These are phyloP conservation scores for Pteria penguin DNA, from an alignment of 2,888 invertebrate genomes.

Conservation along the genomic window DNA sequence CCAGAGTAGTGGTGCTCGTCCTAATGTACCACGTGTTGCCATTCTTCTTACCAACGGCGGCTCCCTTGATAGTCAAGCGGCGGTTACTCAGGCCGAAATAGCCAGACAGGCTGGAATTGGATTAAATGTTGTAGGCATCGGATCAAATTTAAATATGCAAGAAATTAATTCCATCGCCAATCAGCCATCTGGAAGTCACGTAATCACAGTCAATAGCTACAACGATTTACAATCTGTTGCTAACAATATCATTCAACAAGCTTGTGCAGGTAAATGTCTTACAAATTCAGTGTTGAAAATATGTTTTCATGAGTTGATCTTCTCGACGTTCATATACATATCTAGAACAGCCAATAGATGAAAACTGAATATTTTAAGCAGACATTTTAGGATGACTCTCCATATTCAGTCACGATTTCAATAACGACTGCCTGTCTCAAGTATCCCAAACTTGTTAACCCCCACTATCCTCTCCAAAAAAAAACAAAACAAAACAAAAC, in stretches of 20 bases:
- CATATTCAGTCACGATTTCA: too few species aligned
- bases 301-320: too few species aligned
- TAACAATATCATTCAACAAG: constrained; percentile 52
- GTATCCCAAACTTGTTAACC: too few species aligned
- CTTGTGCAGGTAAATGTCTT: constrained; percentile 55
- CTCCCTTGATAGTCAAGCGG: constrained; percentile 49
- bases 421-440: too few species aligned
- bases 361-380: too few species aligned
- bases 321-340: too few species aligned
- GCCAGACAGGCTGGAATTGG: constrained; percentile 54
- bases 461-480: too few species aligned
- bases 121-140: constrained; percentile 63
- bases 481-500: too few species aligned
- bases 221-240: constrained; percentile 55
- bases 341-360: too few species aligned
- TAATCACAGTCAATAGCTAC: constrained; percentile 61
- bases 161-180: constrained; percentile 63
- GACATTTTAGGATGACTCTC: too few species aligned
- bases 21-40: constrained; percentile 60
- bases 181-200: constrained; percentile 54
- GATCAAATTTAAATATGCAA: constrained; percentile 49
- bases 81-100: constrained; percentile 53
- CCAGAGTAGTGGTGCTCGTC: constrained; percentile 55
- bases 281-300: not conserved
- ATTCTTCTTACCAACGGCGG: constrained; percentile 63